Percentiles rank a stretch among this genome's conserved stretches.
phyloP scores from a whole-genome alignment of 2,797 vertebrate species.

The Acipenser ruthenus region DNA sequence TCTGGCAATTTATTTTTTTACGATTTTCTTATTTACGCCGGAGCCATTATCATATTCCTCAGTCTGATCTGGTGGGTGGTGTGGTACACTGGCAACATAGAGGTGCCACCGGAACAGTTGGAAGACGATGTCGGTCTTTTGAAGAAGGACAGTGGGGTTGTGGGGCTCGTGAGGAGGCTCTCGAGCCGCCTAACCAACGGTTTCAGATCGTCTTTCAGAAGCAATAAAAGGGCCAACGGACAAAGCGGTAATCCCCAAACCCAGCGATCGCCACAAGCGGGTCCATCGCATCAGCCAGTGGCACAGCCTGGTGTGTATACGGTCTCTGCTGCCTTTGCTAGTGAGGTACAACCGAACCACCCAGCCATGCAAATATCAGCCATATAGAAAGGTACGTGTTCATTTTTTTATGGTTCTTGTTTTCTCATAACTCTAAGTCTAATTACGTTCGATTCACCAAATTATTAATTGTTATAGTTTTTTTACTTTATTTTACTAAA shows the following conservation, averaged over 20 bases:
- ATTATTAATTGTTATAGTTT: no score
- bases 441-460: no score
- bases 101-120: constrained; percentile 63
- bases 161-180: constrained; percentile 48
- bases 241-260: not conserved
- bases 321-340: constrained; percentile 21
- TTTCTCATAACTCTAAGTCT: not conserved
- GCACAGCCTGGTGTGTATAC: constrained; percentile 15
- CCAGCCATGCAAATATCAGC: constrained; percentile 37
- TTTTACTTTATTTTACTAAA: no score
- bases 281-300: constrained; percentile 13
- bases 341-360: constrained; percentile 21
- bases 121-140: constrained; percentile 62
- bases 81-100: constrained; percentile 88
- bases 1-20: constrained; percentile 68
- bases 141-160: constrained; percentile 42
- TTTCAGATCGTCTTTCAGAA: constrained; percentile 38
- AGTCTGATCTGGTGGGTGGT: constrained; percentile 91
- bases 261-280: constrained; percentile 14
- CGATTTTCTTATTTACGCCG: constrained; percentile 83
- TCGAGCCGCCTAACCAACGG: constrained; percentile 50
- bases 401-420: not conserved
- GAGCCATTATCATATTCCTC: constrained; percentile 78
- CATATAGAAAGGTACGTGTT: constrained; percentile 25
- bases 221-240: constrained; percentile 18